These are phyloP conservation scores for Anthophora plumipes DNA, from an alignment of 2,888 invertebrate species.

Conservation along the genomic window DNA sequence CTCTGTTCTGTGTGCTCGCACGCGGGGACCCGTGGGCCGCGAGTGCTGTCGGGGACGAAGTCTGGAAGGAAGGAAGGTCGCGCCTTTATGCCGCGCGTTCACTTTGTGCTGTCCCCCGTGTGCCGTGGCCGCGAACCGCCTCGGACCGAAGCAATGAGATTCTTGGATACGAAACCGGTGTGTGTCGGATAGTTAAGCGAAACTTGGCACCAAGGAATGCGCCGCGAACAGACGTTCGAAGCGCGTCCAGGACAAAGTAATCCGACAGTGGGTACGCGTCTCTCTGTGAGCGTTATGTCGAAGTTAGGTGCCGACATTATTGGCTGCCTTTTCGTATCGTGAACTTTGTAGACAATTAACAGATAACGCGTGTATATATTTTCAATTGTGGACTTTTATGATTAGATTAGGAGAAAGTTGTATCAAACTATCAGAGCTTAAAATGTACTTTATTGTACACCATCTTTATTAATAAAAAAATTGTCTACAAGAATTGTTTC, in stretches of 20 bases:
- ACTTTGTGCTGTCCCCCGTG: slow-evolving; percentile 75
- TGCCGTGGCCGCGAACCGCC: slow-evolving; percentile 62
- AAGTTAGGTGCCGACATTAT: not conserved
- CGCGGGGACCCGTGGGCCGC: not conserved
- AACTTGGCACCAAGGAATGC: slow-evolving; percentile 65
- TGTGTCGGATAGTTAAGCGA: slow-evolving; percentile 69
- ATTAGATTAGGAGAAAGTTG: too few relatives aligned
- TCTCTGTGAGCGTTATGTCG: not conserved
- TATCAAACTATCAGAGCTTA: too few relatives aligned
- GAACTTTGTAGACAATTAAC: slow-evolving; percentile 4
- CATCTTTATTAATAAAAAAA: too few relatives aligned
- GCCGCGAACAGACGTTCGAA: slow-evolving; percentile 45
- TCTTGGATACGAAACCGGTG: slow-evolving; percentile 68
- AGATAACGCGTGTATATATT: too few relatives aligned
- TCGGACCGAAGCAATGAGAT: slow-evolving; percentile 69
- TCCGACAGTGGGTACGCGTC: slow-evolving; percentile 6
- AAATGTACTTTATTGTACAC: too few relatives aligned
- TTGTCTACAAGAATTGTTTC: too few relatives aligned
- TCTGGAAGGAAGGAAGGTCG: slow-evolving; percentile 67
- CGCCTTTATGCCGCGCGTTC: slow-evolving; percentile 68
- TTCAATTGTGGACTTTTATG: too few relatives aligned
- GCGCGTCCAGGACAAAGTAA: slow-evolving; percentile 47
- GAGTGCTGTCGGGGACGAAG: slow-evolving; percentile 63
- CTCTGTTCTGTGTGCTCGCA: not conserved
- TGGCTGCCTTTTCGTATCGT: not conserved